Evolutionary conservation across 1,140 invertebrate genomes (phyloP), one percentile per base, ranked within the genome.

Genomic region (Drosophila tani): DNA sequence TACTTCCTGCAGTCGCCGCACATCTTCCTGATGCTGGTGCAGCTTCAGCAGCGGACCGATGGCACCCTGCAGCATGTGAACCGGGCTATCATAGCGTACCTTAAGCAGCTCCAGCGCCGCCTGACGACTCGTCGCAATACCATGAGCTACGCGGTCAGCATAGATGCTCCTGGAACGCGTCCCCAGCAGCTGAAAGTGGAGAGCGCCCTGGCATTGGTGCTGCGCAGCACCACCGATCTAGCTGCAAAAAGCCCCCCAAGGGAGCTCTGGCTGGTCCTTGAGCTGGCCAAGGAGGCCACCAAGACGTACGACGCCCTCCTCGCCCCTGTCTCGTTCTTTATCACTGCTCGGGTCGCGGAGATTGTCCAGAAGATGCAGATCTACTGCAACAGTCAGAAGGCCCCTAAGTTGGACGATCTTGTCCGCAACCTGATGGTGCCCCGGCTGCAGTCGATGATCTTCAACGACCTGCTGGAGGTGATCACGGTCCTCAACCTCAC

Each of bases 1-100:
- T 91, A 83, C 47, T 57, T 93, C 29, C 70, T 92, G 3, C 92
- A 93, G 56, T 19, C 78, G 0, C 92, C 92, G 11, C 60, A 80
- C 27, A 62, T 88, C n/a, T 90, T 86, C 12, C 66, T 87, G 0
- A 50, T 75, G 4, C 29, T 92, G 17, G 29, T 92, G n/a, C 45
- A 88, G 17, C 47, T 91, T 6, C 90, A 85, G 38, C 50, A 68
- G 2, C 11, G 38, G 2, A 11, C 35, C 0, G 53, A 60, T 6
- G 40, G 47, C 15, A 51, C 24, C 1, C 15, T 81, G 14, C 17
- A 56, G 14, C 64, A 85, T 1, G 68, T 71, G 0, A 83, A 86
- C 38, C 47, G 55, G 1, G n/a, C 62, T 12, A 40, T 86, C 2
- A 11, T 71, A 0, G 24, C 40, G 3, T 68, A 38, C 3, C n/a